Conservation (phyloP, 2,888 invertebrate species). For the Eupelmus urozonus region DNA sequence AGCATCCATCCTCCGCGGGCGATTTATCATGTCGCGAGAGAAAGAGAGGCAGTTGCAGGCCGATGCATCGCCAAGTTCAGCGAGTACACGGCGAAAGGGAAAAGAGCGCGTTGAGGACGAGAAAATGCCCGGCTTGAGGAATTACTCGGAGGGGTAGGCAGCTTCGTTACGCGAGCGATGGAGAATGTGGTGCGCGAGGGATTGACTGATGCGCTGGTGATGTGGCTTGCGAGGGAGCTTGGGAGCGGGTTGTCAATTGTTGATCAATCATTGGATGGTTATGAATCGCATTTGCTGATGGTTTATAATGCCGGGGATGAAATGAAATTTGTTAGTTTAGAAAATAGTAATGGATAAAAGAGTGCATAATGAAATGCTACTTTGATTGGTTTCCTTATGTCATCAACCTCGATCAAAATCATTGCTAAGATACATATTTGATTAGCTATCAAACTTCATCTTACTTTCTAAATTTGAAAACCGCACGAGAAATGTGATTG, state of each 20-base stretch:
- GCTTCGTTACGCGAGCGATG: background rate
- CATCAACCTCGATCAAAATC: too few species aligned
- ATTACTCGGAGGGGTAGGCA: background rate
- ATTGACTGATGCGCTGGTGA: background rate
- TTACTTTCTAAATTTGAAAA: constrained; percentile 16
- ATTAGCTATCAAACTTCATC: background rate
- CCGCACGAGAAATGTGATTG: background rate
- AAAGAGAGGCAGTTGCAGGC: background rate
- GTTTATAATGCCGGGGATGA: too few species aligned
- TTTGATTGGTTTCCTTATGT: too few species aligned
- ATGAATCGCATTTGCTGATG: too few species aligned
- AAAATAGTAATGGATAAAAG: too few species aligned
- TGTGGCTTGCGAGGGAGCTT: background rate
- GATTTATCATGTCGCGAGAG: constrained; percentile 35
- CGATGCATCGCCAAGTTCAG: background rate
- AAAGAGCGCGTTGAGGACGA: constrained; percentile 4
- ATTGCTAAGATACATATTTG: too few species aligned
- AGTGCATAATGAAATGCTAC: too few species aligned
- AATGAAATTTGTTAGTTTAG: too few species aligned
- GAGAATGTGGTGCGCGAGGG: background rate
- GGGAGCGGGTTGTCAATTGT: too few species aligned
- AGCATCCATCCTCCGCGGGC: background rate
- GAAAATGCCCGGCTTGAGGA: background rate
- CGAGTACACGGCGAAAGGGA: constrained; percentile 45
- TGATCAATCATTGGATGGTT: too few species aligned